Evolutionary conservation across 2,888 invertebrate species (phyloP), one percentile per base, ranked within the genome.

Genomic region (Lucinisca nassula): DNA sequence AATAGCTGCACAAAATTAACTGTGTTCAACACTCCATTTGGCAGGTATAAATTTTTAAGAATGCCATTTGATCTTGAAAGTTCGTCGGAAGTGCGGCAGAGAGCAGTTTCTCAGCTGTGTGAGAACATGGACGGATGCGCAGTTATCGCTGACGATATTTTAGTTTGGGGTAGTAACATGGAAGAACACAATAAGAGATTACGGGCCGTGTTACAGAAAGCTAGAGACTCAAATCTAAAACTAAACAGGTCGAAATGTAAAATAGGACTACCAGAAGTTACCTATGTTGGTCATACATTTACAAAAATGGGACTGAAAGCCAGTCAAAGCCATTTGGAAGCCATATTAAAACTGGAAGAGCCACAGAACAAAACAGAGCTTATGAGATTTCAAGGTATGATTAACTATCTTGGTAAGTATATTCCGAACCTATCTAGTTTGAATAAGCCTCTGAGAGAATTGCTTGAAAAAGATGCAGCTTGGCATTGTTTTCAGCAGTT

Each of bases 261-360:
- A 37, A 74, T 82, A 14, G 55, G 74, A 14, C 37, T 74, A 40
- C 10, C 24, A 17, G 72, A 82, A 77, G 79, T 88, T 24, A 61
- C 78, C 27, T 90, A 77, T 76, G 76, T 91, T 40, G 89, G 92
- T 32, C 92, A 92, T 73, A 73, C 83, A 14, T 81, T 92, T 17
- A 21, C 12, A 17, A 4, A 4, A 35, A 17, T 35, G 21, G 88
- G 79, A 4, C 88, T 88, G 40, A 79, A 80, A n/a, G 79, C 90
- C n/a, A n/a, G n/a, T n/a, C n/a, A n/a, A n/a, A n/a, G 84, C 14
- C 91, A 85, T 40, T 75, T 89, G 17, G 30, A 75, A 61, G 90
- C 92, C 4, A 87, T 92, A 0, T 35, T 24, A 12, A 24, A 84
- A 17, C 72, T 87, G n/a, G 55, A 73, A 58, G 61, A 49, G 3